Evolutionary conservation across 2,888 invertebrate species (phyloP), one percentile per base, ranked within the genome.

Genomic region (Cerastis rubricosa): DNA sequence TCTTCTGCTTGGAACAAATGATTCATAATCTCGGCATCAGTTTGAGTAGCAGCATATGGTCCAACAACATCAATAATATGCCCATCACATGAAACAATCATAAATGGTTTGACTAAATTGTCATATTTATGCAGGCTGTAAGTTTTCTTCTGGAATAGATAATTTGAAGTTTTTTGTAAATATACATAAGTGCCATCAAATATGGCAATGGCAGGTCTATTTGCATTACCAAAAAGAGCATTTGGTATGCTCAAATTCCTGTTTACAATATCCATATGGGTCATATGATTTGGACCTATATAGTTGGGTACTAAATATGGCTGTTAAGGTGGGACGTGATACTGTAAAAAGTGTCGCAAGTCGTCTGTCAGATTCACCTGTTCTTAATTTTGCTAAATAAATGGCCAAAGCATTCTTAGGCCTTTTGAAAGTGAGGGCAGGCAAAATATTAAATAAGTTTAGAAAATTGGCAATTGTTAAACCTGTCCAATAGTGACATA

Each of bases 141-240:
- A 0, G 49, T 47, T 25, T 61, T 67, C 49, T 67, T 74, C 29
- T 67, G 35, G 19, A 22, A 68, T 0, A 47, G 29, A 29, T 74
- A 68, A 68, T 68, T 67, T 0, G 65, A 59, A 49, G 59, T 74
- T 74, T 74, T 68, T 61, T 68, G 68, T 12, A 72, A 40, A 45
- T 8, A 67, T 43, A 72, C 7, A 40, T 65, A 51, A 6, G 65
- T 72, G 17, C 54, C 65, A 54, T 65, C 45, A 49, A n/a, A 70
- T 59, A 70, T 61, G 29, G 59, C 45, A 59, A 70, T 59, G 29
- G 43, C 43, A 25, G 57, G 25, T 69, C 47, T 65, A 43, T 69
- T 43, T 19, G 17, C 19, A 25, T 9, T 45, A 45, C 8, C 40
- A 40, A 40, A 40, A 40, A 6, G 40, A 40, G 40, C 40, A 40